phyloP scores from a whole-genome alignment of 2,888 invertebrate genomes.

The Onthophagus sagittarius region DNA sequence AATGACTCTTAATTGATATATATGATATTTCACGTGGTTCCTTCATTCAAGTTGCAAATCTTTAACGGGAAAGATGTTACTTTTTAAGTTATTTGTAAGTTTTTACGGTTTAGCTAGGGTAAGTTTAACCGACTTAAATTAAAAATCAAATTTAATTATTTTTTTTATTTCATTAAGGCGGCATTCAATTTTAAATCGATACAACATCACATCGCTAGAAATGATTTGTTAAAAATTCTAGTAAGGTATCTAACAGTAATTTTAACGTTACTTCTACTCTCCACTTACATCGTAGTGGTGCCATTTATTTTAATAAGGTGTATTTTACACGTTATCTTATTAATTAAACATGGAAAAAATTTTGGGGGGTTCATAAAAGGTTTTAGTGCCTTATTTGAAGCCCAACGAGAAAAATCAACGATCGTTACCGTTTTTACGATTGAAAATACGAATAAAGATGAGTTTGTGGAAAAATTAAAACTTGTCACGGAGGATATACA shows the following conservation, averaged over 20 bases:
- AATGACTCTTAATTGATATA: background rate
- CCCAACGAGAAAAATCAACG: background rate
- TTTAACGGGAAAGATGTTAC: background rate
- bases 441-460: background rate
- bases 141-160: background rate
- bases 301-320: conserved; percentile 4
- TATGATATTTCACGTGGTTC: background rate
- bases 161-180: background rate
- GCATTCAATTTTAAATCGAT: background rate
- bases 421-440: conserved; percentile 2
- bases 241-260: background rate
- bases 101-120: background rate
- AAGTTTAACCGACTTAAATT: background rate
- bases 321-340: background rate
- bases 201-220: background rate
- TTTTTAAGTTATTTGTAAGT: background rate
- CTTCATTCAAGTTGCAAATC: background rate
- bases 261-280: background rate
- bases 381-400: background rate
- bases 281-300: background rate
- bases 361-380: conserved; percentile 4
- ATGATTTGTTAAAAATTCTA: background rate
- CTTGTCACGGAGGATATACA: background rate
- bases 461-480: background rate
- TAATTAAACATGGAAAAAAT: background rate